A percentile compares a stretch with the other conserved stretches of the same genome.
phyloP scores from a whole-genome alignment of 2,797 vertebrate genomes.

The Macropodus opercularis region DNA sequence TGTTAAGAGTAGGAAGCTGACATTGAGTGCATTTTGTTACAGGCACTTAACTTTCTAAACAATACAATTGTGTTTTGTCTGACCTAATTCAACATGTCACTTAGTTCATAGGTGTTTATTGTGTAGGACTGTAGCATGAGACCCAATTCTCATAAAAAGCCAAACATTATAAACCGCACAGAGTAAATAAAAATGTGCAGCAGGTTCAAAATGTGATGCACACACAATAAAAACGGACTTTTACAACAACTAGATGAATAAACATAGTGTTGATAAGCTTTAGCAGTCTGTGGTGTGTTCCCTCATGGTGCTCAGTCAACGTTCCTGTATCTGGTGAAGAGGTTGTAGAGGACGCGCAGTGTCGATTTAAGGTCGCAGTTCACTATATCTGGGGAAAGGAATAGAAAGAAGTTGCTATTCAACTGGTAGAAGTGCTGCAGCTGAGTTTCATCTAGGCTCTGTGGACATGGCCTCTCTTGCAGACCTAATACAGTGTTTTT shows the following conservation, averaged over 20 bases:
- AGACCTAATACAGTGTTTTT: background rate
- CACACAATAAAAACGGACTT: slow-evolving; percentile 28
- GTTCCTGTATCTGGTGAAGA: slow-evolving; percentile 95
- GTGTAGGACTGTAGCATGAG: background rate
- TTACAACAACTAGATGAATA: slow-evolving; percentile 5
- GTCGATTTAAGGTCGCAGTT: slow-evolving; percentile 98
- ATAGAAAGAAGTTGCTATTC: background rate
- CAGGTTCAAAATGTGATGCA: slow-evolving; percentile 32
- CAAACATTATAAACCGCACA: background rate
- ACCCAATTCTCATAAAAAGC: slow-evolving; percentile 8
- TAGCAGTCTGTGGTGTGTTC: slow-evolving; percentile 25
- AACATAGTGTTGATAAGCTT: slow-evolving; percentile 11
- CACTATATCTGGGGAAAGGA: slow-evolving; percentile 87
- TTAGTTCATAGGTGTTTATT: background rate
- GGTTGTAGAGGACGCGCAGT: slow-evolving; percentile 94
- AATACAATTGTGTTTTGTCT: too few species aligned
- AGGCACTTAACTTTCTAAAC: too few species aligned
- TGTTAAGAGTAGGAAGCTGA: background rate
- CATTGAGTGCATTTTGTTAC: slow-evolving; percentile 35
- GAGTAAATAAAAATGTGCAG: slow-evolving; percentile 6
- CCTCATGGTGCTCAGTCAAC: slow-evolving; percentile 84
- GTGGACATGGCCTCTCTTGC: too few species aligned
- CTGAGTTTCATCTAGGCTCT: background rate
- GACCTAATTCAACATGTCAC: slow-evolving; percentile 27
- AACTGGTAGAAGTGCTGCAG: background rate